These are phyloP conservation scores for Phycodurus eques DNA, from an alignment of 2,113 vertebrate genomes.

Conservation along the genomic window DNA sequence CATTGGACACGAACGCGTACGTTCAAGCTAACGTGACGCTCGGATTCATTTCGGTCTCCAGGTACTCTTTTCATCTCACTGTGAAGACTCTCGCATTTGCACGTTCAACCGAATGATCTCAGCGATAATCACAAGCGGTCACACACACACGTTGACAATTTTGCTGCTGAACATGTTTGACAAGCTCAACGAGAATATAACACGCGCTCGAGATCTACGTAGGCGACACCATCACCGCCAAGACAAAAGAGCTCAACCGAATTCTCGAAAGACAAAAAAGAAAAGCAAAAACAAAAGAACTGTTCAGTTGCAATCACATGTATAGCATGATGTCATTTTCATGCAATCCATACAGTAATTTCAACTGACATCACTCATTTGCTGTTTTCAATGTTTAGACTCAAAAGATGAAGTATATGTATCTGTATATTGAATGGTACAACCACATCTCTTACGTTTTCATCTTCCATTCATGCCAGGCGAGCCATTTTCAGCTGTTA, in stretches of 20 bases:
- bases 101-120: slow-evolving; percentile 27
- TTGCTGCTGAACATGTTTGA: slow-evolving; percentile 56
- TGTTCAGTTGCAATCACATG: slow-evolving; percentile 19
- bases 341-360: slow-evolving; percentile 8
- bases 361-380: background rate
- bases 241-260: slow-evolving; percentile 24
- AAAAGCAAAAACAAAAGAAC: background rate
- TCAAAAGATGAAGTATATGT: background rate
- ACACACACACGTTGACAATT: slow-evolving; percentile 37
- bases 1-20: slow-evolving; percentile 24
- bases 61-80: background rate
- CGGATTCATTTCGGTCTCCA: background rate
- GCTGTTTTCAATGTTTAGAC: background rate
- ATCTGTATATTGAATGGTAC: slow-evolving; percentile 16
- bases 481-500: slow-evolving; percentile 58
- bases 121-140: slow-evolving; percentile 25
- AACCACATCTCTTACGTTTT: slow-evolving; percentile 15
- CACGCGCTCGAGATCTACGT: slow-evolving; percentile 35
- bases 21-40: slow-evolving; percentile 1
- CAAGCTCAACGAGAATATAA: slow-evolving; percentile 62
- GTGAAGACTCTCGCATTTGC: slow-evolving; percentile 2
- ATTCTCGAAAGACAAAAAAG: slow-evolving; percentile 15
- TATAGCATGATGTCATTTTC: slow-evolving; percentile 35
- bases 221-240: slow-evolving; percentile 11
- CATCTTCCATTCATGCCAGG: slow-evolving; percentile 63